Evolutionary conservation across 2,113 vertebrate genomes (phyloP), one percentile per base, ranked within the genome.

Genomic region (Ailurus styani): DNA sequence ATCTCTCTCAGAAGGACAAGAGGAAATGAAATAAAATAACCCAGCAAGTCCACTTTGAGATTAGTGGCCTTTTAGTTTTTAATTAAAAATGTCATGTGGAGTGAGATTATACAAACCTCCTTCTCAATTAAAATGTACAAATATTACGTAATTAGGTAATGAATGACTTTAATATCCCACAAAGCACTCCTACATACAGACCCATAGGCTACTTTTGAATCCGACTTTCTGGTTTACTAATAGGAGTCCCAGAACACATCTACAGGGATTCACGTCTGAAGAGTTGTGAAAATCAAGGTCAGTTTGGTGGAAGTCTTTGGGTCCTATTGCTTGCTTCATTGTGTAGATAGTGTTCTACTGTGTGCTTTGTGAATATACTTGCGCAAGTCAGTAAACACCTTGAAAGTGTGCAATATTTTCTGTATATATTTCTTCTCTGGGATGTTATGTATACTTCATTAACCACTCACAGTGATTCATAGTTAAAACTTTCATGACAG

Each of bases 11-110:
- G 87, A 97, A 91, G 91, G 81, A 73, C 40, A 29, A 75, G 34
- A 88, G 73, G 73, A 77, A 77, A 91, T 78, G 87, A 93, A 96
- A 97, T 96, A 91, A 97, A 96, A 97, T 77, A 97, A 86, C 40
- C 66, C 45, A 72, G 60, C 23, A 91, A 84, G 47, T 92, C 83
- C 42, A 87, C 85, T 90, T 94, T 72, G 93, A 98, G 91, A 95
- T 96, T 77, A 83, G 62, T 68, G 64, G 55, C 37, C 45, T 93
- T 77, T 73, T 86, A 29, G 66, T 95, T 98, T 95, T 93, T 96
- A 90, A 98, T 98, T 97, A 96, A 98, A 97, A 97, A 92, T 96
- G 52, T 97, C 91, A 96, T 85, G 55, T 95, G 84, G 79, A 96
- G 64, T 82, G 92, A 97, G 96, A 92, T 72, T 95, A 85, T 90